phyloP scores from a whole-genome alignment of 2,888 invertebrate species.

The Brachypalpus laphriformis region DNA sequence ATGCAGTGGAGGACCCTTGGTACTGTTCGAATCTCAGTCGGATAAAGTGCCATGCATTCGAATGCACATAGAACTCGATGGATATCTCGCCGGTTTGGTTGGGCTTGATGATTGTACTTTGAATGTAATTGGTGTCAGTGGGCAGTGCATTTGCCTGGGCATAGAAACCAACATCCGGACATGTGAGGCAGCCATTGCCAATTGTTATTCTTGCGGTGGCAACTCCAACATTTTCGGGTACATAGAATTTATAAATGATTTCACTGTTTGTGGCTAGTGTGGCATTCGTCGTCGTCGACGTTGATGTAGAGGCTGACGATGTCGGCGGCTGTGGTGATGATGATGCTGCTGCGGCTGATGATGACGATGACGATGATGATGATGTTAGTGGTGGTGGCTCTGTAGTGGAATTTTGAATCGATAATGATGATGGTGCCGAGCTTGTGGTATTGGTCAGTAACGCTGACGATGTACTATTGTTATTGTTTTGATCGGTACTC shows the following conservation, averaged over 20 bases:
- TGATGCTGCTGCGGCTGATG: slow-evolving; percentile 48
- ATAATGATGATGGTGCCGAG: slow-evolving; percentile 78
- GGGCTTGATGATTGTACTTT: slow-evolving; percentile 84
- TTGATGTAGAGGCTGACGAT: slow-evolving; percentile 79
- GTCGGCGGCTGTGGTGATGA: slow-evolving; percentile 78
- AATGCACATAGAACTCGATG: slow-evolving; percentile 84
- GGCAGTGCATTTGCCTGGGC: slow-evolving; percentile 85
- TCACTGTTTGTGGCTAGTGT: slow-evolving; percentile 77
- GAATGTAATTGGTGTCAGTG: slow-evolving; percentile 83
- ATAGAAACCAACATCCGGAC: slow-evolving; percentile 83
- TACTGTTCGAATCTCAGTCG: slow-evolving; percentile 80
- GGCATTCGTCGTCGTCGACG: slow-evolving; percentile 57
- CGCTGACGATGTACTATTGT: slow-evolving; percentile 64
- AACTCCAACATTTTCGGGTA: slow-evolving; percentile 80
- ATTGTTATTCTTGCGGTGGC: slow-evolving; percentile 80
- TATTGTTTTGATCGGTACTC: slow-evolving; percentile 78
- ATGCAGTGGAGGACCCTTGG: slow-evolving; percentile 44
- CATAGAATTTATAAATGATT: slow-evolving; percentile 84
- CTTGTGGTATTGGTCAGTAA: slow-evolving; percentile 41
- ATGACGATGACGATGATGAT: slow-evolving; percentile 76
- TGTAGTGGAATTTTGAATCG: slow-evolving; percentile 75
- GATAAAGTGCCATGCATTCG: slow-evolving; percentile 86
- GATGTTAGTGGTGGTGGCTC: slow-evolving; percentile 56
- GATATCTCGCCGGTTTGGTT: slow-evolving; percentile 82
- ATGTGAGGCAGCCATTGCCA: slow-evolving; percentile 82